phyloP scores from a whole-genome alignment of 2,113 vertebrate genomes.

The Formicarius rufipectus region DNA sequence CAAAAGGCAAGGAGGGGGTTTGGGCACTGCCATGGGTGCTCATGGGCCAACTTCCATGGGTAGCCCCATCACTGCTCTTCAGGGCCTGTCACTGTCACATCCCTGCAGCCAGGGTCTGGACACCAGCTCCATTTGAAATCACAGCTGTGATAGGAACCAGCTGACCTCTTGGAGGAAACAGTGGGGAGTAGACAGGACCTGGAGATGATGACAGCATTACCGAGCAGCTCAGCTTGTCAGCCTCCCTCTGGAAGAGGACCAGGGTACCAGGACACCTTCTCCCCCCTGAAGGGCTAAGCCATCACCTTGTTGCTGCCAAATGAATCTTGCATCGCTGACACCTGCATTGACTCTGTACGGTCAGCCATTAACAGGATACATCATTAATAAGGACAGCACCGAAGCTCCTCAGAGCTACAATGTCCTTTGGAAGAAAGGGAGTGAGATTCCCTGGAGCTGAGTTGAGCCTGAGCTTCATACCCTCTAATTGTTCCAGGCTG shows the following conservation, averaged over 20 bases:
- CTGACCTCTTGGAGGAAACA: background rate
- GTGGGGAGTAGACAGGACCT: background rate
- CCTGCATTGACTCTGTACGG: background rate
- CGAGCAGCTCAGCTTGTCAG: background rate
- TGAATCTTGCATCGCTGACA: background rate
- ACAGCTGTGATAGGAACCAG: fast-evolving
- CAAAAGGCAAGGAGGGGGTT: background rate
- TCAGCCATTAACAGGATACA: background rate
- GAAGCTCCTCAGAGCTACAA: background rate
- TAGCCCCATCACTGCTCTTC: background rate
- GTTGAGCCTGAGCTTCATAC: background rate
- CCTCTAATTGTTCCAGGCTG: background rate
- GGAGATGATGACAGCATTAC: background rate
- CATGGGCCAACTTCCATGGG: fast-evolving
- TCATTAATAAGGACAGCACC: background rate
- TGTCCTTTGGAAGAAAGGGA: background rate
- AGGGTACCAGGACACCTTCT: background rate
- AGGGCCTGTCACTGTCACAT: background rate
- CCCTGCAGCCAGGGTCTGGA: background rate
- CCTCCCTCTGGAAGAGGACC: background rate
- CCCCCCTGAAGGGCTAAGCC: fast-evolving
- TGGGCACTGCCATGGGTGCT: background rate
- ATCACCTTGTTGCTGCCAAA: background rate
- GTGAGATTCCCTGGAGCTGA: background rate
- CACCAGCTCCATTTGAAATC: background rate